These are phyloP conservation scores for Troides oblongomaculatus DNA, from an alignment of 2,888 invertebrate genomes.

Conservation along the genomic window DNA sequence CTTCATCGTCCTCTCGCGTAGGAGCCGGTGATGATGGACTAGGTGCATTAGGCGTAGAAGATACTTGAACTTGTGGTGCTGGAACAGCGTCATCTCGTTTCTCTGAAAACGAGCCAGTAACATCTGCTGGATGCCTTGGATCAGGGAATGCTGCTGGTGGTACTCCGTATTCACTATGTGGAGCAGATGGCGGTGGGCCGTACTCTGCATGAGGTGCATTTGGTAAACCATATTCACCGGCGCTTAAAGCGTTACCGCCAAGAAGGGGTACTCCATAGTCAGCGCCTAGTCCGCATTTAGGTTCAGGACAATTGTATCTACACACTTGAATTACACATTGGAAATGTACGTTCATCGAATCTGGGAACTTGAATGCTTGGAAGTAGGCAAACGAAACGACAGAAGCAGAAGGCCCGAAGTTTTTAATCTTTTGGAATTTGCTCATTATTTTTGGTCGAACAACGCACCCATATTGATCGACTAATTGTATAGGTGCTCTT, in stretches of 20 bases:
- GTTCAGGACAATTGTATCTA: constrained; percentile 95
- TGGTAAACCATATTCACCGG: constrained; percentile 83
- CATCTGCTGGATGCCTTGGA: constrained; percentile 92
- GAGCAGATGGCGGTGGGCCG: constrained; percentile 83
- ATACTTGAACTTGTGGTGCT: constrained; percentile 89
- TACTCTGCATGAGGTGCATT: constrained; percentile 83
- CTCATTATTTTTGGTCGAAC: constrained; percentile 97
- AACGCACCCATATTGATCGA: constrained; percentile 96
- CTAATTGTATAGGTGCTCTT: constrained; percentile 94
- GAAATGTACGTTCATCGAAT: constrained; percentile 98
- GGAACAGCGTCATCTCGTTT: constrained; percentile 89
- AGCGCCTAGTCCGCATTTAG: constrained; percentile 88
- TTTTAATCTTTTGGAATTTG: constrained; percentile 97
- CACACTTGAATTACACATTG: constrained; percentile 98
- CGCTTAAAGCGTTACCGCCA: constrained; percentile 81
- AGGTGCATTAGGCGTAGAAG: constrained; percentile 84
- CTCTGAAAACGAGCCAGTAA: constrained; percentile 90
- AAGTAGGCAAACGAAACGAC: constrained; percentile 97
- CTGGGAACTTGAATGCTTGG: constrained; percentile 98
- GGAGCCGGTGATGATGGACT: constrained; percentile 78
- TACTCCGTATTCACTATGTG: constrained; percentile 84
- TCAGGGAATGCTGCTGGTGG: constrained; percentile 92
- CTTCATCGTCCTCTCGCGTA: constrained; percentile 79
- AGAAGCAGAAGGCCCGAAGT: constrained; percentile 95
- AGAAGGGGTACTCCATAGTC: constrained; percentile 85